Base-by-base conservation (phyloP, 2,888 invertebrate species). In the Drosophila cracens region DNA sequence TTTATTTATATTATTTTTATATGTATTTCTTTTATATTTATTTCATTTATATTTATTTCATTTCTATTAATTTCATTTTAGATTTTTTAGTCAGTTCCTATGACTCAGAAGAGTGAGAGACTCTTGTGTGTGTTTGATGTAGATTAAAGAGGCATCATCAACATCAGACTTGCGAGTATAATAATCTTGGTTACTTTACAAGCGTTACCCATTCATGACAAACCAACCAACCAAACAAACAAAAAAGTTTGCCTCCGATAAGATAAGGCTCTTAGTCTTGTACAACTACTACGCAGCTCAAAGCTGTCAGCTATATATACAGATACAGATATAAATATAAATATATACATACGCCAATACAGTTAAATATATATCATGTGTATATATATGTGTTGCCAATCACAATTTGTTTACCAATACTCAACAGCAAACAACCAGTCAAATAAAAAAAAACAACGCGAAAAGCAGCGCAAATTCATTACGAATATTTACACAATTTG, bases 401-500 rank as follows among this genome's bases (percentile, higher is more conserved):
- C 33, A 46, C 46, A 58, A 58, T 63, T 57, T 59, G 48, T 62
- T 70, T 66, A 60, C 43, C 61, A 10, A 64, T 62, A 56, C 21
- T 38, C 52, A 51, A 46, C 48, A n/a, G 13, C 11, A 61, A 62
- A 52, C 36, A 27, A 53, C 27, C 18, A n/a, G 40, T 18, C 18
- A 57, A 54, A 18, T 3, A 56, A 69, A 21, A n/a, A 36, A 27
- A 46, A 46, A 16, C 46, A 46, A 46, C 8, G 8, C 38, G 49
- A 68, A 66, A 64, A 48, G 61, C 65, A 66, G 51, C 18, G 68
- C 65, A 85, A 88, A 83, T 88, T 80, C 74, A 83, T 86, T 80
- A 75, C 70, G 72, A 79, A 81, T 83, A 87, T 87, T 87, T 83
- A 65, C 79, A 79, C 74, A 88, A 87, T 81, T 81, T 71, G 61